These are phyloP conservation scores for Athene cunicularia DNA, from an alignment of 2,113 vertebrate species.

Conservation along the genomic window DNA sequence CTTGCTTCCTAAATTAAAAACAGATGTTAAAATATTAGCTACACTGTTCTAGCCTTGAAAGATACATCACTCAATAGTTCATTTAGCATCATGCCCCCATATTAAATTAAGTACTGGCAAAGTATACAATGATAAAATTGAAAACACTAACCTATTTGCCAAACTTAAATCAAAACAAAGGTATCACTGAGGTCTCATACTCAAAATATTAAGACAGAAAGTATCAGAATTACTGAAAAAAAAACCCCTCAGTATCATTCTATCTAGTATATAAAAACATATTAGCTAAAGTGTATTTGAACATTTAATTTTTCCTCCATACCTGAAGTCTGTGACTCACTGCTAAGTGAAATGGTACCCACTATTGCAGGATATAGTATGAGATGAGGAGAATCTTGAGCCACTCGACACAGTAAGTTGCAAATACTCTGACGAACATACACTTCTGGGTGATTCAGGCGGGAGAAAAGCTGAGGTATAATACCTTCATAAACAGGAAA, in stretches of 20 bases:
- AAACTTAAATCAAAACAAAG: background rate
- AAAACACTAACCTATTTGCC: background rate
- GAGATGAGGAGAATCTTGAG: slow-evolving; percentile 96
- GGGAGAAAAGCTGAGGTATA: slow-evolving; percentile 97
- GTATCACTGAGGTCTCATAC: background rate
- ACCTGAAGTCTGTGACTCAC: slow-evolving; percentile 92
- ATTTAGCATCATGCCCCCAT: background rate
- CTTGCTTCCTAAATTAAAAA: slow-evolving; percentile 82
- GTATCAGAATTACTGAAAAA: background rate
- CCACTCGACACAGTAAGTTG: slow-evolving; percentile 93
- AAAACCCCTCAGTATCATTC: rapidly evolving
- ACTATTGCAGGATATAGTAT: slow-evolving; percentile 97
- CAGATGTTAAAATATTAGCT: background rate
- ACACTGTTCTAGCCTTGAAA: background rate
- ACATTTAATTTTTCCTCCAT: background rate
- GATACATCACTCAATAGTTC: background rate
- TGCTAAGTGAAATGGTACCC: slow-evolving; percentile 94
- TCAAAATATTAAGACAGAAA: background rate
- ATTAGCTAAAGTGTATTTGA: background rate
- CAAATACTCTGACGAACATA: slow-evolving; percentile 98
- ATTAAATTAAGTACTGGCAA: background rate
- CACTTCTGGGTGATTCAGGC: slow-evolving; percentile 95
- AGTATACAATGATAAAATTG: background rate
- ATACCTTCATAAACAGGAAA: slow-evolving; percentile 80
- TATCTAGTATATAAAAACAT: background rate